phyloP scores from a whole-genome alignment of 23 tunicate genomes.

The Styela plicata region DNA sequence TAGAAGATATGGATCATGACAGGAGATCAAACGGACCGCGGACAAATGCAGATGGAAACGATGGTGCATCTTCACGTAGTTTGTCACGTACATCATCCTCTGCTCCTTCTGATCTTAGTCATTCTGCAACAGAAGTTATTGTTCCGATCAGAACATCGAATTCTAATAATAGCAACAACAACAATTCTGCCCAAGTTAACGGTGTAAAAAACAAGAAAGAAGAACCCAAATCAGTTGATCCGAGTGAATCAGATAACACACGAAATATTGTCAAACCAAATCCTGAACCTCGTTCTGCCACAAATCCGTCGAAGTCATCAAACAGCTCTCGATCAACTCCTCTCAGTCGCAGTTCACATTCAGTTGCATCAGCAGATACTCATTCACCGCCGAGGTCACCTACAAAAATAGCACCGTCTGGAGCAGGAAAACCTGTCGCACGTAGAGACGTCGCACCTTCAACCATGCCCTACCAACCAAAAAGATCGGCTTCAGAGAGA shows the following conservation, averaged over 20 bases:
- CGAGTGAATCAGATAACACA: neutral
- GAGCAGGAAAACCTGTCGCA: neutral
- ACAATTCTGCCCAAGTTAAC: neutral
- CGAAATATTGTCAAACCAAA: neutral
- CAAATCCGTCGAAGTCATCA: neutral
- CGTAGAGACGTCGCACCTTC: constrained; percentile 10
- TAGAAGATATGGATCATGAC: neutral
- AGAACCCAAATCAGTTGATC: neutral
- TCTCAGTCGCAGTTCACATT: neutral
- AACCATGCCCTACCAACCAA: neutral
- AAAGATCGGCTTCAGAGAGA: constrained; percentile 21
- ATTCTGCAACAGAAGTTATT: neutral
- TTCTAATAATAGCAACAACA: constrained; percentile 1
- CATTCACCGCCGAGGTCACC: neutral
- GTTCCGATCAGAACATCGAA: neutral
- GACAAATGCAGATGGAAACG: constrained; percentile 32
- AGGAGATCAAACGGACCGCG: neutral
- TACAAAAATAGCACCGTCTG: neutral
- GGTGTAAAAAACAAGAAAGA: neutral
- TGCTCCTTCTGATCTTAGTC: neutral
- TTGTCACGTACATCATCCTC: neutral
- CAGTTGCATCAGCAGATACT: neutral
- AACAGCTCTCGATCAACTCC: neutral
- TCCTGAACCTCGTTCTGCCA: neutral
- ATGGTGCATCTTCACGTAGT: neutral